Conservation (phyloP, 2,888 invertebrate genomes). For the Eupeodes latifasciatus region DNA sequence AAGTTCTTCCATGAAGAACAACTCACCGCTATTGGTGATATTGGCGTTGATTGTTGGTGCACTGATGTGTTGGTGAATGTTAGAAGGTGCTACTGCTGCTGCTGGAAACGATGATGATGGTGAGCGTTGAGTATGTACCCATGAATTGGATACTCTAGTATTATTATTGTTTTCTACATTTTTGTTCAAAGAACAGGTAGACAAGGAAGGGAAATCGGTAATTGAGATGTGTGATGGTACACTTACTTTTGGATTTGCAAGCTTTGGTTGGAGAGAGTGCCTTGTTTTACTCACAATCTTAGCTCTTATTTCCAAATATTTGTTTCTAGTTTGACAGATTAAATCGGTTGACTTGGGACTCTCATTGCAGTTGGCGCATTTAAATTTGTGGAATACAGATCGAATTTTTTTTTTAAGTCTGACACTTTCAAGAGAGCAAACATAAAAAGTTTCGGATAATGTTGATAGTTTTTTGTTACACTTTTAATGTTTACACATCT, state of each 20-base stretch:
- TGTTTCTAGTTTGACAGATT: no score
- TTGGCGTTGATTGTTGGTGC: no score
- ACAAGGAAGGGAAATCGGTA: slow-evolving; percentile 24
- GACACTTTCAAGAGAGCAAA: slow-evolving; percentile 2
- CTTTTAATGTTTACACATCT: slow-evolving; percentile 64
- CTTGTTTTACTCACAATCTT: no score
- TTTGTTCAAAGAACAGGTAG: not conserved
- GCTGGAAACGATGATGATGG: not conserved
- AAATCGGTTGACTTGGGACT: no score
- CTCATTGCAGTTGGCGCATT: slow-evolving; percentile 67
- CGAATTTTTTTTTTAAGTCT: slow-evolving; percentile 20
- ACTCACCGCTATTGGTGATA: no score
- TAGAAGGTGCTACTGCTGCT: not conserved
- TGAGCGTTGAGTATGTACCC: not conserved
- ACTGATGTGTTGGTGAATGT: no score
- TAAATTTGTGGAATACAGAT: slow-evolving; percentile 50
- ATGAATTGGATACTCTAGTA: slow-evolving; percentile 2
- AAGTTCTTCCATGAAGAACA: no score
- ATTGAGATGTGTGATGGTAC: slow-evolving; percentile 12
- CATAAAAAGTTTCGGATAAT: slow-evolving; percentile 17
- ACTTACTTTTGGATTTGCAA: not conserved
- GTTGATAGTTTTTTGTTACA: slow-evolving; percentile 47
- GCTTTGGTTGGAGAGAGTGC: no score
- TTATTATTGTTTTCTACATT: no score
- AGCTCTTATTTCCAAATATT: no score